phyloP scores from a whole-genome alignment of 2,888 invertebrate genomes.

The Eupithecia centaureata region DNA sequence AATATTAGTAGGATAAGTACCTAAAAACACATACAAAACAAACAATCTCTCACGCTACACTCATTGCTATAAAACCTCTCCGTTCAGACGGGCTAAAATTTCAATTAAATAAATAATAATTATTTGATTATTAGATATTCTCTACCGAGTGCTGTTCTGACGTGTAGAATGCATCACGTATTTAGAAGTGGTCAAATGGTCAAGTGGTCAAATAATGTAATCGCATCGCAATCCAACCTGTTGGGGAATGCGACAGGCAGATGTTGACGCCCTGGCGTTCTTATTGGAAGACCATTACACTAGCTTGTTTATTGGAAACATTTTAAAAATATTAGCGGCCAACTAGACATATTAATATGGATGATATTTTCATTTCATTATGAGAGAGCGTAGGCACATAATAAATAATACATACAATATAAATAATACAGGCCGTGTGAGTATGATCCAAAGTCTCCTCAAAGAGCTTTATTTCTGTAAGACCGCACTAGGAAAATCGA shows the following conservation, averaged over 20 bases:
- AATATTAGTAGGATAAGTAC: too few species aligned
- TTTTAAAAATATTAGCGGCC: not conserved
- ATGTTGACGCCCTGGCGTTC: constrained; percentile 23
- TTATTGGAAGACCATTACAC: constrained; percentile 2
- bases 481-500: not conserved
- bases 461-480: not conserved
- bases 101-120: not conserved
- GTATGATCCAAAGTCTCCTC: not conserved
- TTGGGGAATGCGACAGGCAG: constrained; percentile 33
- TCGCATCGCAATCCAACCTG: constrained; percentile 12
- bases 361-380: too few species aligned
- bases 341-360: too few species aligned
- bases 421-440: too few species aligned
- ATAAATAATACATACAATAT: too few species aligned
- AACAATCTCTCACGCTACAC: not conserved
- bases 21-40: too few species aligned
- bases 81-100: not conserved
- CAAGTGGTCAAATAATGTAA: not conserved
- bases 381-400: too few species aligned
- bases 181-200: constrained; percentile 5
- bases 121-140: not conserved
- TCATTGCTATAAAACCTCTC: not conserved
- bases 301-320: not conserved
- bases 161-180: not conserved
- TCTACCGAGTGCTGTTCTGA: not conserved